A percentile compares a stretch with the other conserved stretches of the same genome.
Evolutionary conservation across 2,797 vertebrate genomes (phyloP).

Genomic region (Poeciliopsis paucimaculata): DNA sequence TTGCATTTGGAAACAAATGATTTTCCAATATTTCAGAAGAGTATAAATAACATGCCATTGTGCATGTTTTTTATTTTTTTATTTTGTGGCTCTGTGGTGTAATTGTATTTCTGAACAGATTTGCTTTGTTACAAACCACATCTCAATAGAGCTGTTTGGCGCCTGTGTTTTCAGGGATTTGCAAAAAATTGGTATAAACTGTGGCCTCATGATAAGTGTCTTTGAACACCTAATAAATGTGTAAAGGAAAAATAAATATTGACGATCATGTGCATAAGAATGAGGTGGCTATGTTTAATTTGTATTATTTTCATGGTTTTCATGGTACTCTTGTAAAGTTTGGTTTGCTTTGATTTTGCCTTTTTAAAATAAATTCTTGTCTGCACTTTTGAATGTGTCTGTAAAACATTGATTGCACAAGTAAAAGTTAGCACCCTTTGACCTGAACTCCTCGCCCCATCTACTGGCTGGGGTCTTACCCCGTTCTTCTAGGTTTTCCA

Average conservation of each 20-base stretch:
- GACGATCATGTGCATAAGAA: conserved; percentile 59
- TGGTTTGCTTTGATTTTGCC: background rate
- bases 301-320: conserved; percentile 37
- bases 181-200: conserved; percentile 71
- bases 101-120: conserved; percentile 67
- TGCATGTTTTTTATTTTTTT: conserved; percentile 49
- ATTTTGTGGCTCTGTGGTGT: conserved; percentile 57
- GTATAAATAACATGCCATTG: conserved; percentile 66
- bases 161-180: conserved; percentile 61
- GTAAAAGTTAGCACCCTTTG: conserved; percentile 47
- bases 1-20: conserved; percentile 62
- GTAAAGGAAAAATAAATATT: conserved; percentile 74
- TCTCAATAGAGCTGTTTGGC: conserved; percentile 68
- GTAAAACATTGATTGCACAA: conserved; percentile 36
- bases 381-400: conserved; percentile 9
- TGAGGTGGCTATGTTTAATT: conserved; percentile 65
- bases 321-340: background rate
- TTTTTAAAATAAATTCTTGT: conserved; percentile 10
- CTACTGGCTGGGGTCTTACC: conserved; percentile 74
- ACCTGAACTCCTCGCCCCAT: conserved; percentile 69
- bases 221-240: conserved; percentile 73
- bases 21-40: conserved; percentile 67
- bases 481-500: conserved; percentile 79
- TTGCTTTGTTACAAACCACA: conserved; percentile 66
- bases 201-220: conserved; percentile 58